These are phyloP conservation scores for Clupea harengus DNA, from an alignment of 2,113 vertebrate genomes.

Conservation along the genomic window DNA sequence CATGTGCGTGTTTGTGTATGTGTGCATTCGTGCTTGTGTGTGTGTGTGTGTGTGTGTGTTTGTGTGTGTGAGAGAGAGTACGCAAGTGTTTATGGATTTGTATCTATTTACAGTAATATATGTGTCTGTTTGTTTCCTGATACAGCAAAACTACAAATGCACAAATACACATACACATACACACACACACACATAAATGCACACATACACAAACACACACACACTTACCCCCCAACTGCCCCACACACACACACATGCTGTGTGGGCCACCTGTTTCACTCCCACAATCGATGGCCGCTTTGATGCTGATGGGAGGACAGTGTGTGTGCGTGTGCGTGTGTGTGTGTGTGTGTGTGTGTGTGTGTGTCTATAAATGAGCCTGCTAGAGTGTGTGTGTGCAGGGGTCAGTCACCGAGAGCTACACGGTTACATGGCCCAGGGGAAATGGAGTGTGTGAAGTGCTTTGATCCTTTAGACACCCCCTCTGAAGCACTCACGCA, in stretches of 20 bases:
- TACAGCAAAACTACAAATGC: neutral
- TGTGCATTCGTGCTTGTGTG: neutral
- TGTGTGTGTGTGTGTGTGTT: neutral
- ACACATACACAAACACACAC: slow-evolving; percentile 9
- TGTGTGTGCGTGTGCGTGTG: neutral
- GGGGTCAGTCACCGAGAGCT: slow-evolving; percentile 50
- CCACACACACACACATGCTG: slow-evolving; percentile 38
- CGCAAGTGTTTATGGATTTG: no score
- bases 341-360: slow-evolving; percentile 30
- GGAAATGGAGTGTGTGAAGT: slow-evolving; percentile 52
- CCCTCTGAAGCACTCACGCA: neutral
- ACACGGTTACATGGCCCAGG: slow-evolving; percentile 46
- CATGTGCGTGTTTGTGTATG: neutral
- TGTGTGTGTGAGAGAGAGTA: neutral
- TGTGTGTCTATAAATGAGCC: neutral
- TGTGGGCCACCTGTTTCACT: slow-evolving; percentile 61
- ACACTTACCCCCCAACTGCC: neutral
- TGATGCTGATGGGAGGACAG: slow-evolving; percentile 52
- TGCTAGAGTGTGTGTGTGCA: slow-evolving; percentile 37
- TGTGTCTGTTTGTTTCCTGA: slow-evolving; percentile 7
- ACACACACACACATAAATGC: slow-evolving; percentile 16
- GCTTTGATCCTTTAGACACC: slow-evolving; percentile 73
- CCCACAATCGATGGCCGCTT: slow-evolving; percentile 63
- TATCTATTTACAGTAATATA: neutral
- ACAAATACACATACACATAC: slow-evolving; percentile 27